These are phyloP conservation scores for Drosophila sulfurigaster DNA, from an alignment of 1,140 invertebrate species.

Conservation along the genomic window DNA sequence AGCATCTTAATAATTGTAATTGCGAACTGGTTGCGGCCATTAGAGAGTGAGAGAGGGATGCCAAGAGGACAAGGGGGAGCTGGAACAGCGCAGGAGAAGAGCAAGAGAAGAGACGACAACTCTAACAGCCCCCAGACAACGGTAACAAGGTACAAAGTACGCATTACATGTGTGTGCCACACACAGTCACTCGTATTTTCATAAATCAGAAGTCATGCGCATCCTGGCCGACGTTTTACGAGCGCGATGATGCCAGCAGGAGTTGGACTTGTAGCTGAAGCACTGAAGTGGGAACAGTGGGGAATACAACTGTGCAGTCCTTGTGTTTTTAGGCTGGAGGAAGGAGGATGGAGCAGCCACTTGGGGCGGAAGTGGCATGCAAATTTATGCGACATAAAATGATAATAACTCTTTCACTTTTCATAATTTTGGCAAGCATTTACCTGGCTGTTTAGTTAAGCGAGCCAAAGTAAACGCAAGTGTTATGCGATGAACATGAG, in stretches of 20 bases:
- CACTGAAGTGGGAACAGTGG: background rate
- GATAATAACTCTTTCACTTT: constrained; percentile 71
- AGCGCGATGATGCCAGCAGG: constrained; percentile 18
- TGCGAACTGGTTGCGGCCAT: constrained; percentile 22
- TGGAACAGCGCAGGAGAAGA: background rate
- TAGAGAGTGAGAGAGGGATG: constrained; percentile 6
- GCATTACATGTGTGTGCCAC: constrained; percentile 39
- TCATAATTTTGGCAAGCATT: constrained; percentile 64
- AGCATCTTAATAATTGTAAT: constrained; percentile 50
- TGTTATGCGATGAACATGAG: constrained; percentile 12
- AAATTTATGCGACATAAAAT: constrained; percentile 72
- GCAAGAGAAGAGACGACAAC: background rate
- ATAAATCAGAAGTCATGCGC: constrained; percentile 44
- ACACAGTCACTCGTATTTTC: constrained; percentile 14
- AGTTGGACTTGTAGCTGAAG: background rate
- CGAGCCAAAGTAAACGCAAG: constrained; percentile 23
- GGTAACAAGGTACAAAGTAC: constrained; percentile 33
- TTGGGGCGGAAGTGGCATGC: constrained; percentile 43
- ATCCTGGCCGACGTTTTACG: constrained; percentile 39
- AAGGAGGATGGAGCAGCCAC: background rate
- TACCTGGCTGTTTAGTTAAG: constrained; percentile 56
- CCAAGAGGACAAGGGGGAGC: background rate
- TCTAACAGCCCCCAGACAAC: constrained; percentile 7
- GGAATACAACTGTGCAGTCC: background rate
- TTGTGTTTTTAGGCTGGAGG: constrained; percentile 21